Base-by-base conservation (phyloP, 2,113 vertebrate species). In the Theristicus caerulescens region DNA sequence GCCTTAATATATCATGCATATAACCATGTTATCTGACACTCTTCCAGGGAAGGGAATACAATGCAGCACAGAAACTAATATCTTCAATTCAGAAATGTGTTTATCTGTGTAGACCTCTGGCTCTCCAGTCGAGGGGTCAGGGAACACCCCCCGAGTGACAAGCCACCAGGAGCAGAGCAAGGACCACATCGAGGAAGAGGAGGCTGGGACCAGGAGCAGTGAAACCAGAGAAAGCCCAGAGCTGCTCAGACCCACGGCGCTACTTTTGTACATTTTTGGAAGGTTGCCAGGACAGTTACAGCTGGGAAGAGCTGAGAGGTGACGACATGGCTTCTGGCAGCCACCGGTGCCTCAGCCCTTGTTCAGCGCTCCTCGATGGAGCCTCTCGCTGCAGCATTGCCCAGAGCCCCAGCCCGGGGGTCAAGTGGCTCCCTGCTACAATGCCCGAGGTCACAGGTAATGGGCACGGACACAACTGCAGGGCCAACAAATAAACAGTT, bases 381-480 rank as follows among this genome's bases (percentile, higher is more conserved):
- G 34, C 26, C 24, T 57, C 16, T 74, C 1, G 0, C 14, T n/a
- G 20, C 29, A 44, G 18, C 5, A 2, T 40, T 16, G 2, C 7
- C 10, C 24, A 2, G 0, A 55, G 21, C n/a, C 44, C 12, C 32
- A 40, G 47, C 31, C 31, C 3, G 3, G 49, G 21, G 13, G 18
- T 49, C 83, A 76, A 87, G 34, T 6, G 9, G 5, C 34, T 65
- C 70, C 27, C 27, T 57, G 25, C 36, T 83, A 16, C 13, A 64
- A 17, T 1, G 2, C 16, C 31, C 5, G 0, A 71, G 21, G 25
- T 54, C 64, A 65, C 1, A 0, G 2, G 29, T 17, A 24, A 38
- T 3, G 31, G 29, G 38, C 51, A 64, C 1, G 0, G 38, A 82
- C 21, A 24, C 24, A 81, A 44, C 24, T 27, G 32, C 32, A 76